A percentile compares a stretch with the other conserved stretches of the same genome.
These are phyloP conservation scores for Amblyopsis hoosieri DNA, from an alignment of 2,797 vertebrate species.

Conservation along the genomic window DNA sequence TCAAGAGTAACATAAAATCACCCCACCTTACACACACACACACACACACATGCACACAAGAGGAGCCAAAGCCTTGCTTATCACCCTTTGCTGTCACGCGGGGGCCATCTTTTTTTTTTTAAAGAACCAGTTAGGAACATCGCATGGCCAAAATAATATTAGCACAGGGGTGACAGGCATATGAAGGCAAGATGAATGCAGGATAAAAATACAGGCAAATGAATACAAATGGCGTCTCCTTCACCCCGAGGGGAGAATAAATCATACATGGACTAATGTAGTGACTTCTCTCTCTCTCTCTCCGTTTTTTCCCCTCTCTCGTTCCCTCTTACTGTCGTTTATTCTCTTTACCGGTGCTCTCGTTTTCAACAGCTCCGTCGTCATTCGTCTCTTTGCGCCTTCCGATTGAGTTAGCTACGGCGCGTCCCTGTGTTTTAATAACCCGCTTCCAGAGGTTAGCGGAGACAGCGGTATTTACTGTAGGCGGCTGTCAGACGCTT, in stretches of 20 bases:
- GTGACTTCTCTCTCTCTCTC: slow-evolving; percentile 22
- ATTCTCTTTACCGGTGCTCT: not conserved
- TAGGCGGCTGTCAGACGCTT: slow-evolving; percentile 36
- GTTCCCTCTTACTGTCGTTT: slow-evolving; percentile 12
- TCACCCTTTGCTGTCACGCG: slow-evolving; percentile 61
- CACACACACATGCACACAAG: not conserved
- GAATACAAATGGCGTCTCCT: slow-evolving; percentile 80
- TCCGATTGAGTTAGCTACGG: slow-evolving; percentile 61
- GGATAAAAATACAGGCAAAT: slow-evolving; percentile 79
- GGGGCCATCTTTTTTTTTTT: slow-evolving; percentile 80
- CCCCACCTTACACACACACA: no score
- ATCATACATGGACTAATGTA: slow-evolving; percentile 77
- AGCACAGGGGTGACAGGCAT: slow-evolving; percentile 66
- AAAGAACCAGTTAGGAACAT: slow-evolving; percentile 73
- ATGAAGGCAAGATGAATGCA: slow-evolving; percentile 71
- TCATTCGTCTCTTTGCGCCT: slow-evolving; percentile 29
- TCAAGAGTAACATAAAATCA: not conserved
- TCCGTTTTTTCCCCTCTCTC: slow-evolving; percentile 1
- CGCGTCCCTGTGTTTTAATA: slow-evolving; percentile 67
- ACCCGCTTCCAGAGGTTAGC: slow-evolving; percentile 40
- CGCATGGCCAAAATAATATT: slow-evolving; percentile 73
- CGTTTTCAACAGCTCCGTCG: not conserved
- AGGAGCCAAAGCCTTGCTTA: slow-evolving; percentile 15
- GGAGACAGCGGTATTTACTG: slow-evolving; percentile 27
- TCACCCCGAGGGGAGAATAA: slow-evolving; percentile 72